A percentile compares a stretch with the other conserved stretches of the same genome.
phyloP scores from a whole-genome alignment of 1,140 invertebrate genomes.

The Bemisia tabaci region DNA sequence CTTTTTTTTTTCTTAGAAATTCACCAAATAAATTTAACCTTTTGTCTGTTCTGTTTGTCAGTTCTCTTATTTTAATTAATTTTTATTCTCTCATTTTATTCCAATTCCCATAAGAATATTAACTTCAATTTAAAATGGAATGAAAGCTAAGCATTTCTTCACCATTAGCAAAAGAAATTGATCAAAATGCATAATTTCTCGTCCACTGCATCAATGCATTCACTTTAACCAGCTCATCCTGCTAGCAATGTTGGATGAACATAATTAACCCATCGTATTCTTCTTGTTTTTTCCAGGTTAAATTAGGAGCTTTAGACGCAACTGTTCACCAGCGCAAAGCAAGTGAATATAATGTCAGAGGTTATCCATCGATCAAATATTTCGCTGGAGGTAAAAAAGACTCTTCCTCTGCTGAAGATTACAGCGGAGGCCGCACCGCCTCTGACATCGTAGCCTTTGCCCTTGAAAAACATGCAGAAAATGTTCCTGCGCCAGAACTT shows the following conservation, averaged over 20 bases:
- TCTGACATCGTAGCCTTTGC: constrained; percentile 87
- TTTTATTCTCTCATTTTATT: constrained; percentile 4
- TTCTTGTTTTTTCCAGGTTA: constrained; percentile 57
- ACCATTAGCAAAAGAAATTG: too few relatives aligned
- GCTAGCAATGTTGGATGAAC: too few relatives aligned
- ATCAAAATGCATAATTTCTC: too few relatives aligned
- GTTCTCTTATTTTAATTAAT: neutral
- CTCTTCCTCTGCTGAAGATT: constrained; percentile 49
- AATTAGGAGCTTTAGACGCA: constrained; percentile 91
- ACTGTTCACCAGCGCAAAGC: constrained; percentile 77
- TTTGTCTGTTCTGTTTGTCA: neutral
- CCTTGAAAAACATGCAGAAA: constrained; percentile 69
- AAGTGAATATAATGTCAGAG: constrained; percentile 61
- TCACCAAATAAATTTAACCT: too few relatives aligned
- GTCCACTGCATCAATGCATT: too few relatives aligned
- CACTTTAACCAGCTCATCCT: too few relatives aligned
- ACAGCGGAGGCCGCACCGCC: constrained; percentile 79
- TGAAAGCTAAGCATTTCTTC: too few relatives aligned
- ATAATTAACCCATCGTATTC: too few relatives aligned
- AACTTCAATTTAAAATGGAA: too few relatives aligned
- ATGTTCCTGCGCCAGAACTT: constrained; percentile 81
- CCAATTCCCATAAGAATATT: too few relatives aligned
- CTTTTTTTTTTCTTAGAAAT: too few relatives aligned
- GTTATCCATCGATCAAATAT: constrained; percentile 95
- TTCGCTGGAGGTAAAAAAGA: constrained; percentile 75